These are phyloP conservation scores for Ophonus ardosiacus DNA, from an alignment of 2,888 invertebrate species.

Conservation along the genomic window DNA sequence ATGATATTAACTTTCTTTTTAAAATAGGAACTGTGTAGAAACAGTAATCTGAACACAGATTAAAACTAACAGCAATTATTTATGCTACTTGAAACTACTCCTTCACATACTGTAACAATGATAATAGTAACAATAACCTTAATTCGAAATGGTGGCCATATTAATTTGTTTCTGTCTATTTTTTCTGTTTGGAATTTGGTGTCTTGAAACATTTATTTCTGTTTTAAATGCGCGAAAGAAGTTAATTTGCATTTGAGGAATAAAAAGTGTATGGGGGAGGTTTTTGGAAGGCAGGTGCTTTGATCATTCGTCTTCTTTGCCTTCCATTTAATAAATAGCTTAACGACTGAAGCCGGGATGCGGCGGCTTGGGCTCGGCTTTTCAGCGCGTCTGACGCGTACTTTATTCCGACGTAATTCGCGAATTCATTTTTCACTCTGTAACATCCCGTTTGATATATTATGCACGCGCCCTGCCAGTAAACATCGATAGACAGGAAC, in stretches of 20 bases:
- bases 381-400: conserved; percentile 56
- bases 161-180: no score
- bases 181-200: not conserved
- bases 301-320: conserved; percentile 62
- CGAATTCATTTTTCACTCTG: conserved; percentile 63
- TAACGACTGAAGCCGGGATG: conserved; percentile 57
- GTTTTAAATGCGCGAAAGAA: not conserved
- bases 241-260: not conserved
- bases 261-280: not conserved
- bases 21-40: no score
- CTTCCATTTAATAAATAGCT: conserved; percentile 63
- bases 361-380: conserved; percentile 23
- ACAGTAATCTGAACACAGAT: no score
- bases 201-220: not conserved
- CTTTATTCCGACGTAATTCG: conserved; percentile 62
- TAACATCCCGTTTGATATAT: conserved; percentile 63
- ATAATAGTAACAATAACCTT: no score
- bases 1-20: no score
- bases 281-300: conserved; percentile 28
- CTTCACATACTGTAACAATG: no score
- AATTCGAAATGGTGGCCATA: no score
- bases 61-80: no score
- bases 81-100: no score
- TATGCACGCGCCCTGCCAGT: conserved; percentile 46
- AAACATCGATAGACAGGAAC: conserved; percentile 11